Evolutionary conservation across 2,113 vertebrate genomes (phyloP), one percentile per base, ranked within the genome.

Genomic region (Diadophis punctatus): DNA sequence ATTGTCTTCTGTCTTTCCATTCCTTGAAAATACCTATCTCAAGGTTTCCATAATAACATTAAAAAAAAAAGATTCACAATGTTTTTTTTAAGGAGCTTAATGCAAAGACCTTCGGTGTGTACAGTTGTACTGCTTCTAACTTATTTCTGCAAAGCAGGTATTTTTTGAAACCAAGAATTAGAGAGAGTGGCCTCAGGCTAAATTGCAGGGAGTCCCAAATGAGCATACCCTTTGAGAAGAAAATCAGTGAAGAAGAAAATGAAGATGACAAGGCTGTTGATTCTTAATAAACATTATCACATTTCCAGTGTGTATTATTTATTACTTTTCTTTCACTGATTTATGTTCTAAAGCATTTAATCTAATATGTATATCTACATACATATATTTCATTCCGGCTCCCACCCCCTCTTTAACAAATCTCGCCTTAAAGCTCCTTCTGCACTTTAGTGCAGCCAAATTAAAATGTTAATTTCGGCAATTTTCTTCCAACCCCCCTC

Each of bases 251-350:
- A 97, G 97, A 97, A 97, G 98, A 98, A 98, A 98, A 98, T 97
- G 97, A 97, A 97, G 97, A 97, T 96, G 97, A 98, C 97, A 98
- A 96, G 98, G 96, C 97, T 97, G 96, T 97, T 98, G 97, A 97
- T 97, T 98, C 98, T 98, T 98, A 98, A 98, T 98, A 98, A 98
- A 98, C 97, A 98, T 96, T 97, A 98, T 98, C 96, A 94, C 97
- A 97, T 97, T 97, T 97, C 96, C 97, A 96, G 94, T 95, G 97
- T 97, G 96, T 97, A 97, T 98, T 98, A 98, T 98, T 98, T 98
- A 98, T 97, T 96, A 95, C 97, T 97, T 97, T 97, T 96, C 97
- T 95, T 96, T 95, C 96, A 43, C 96, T 97, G 97, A 97, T 97
- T 97, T 97, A 97, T 97, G 96, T 97, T 97, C 95, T 96, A 95